These are phyloP conservation scores for Parotocinclus haroldoi DNA, from an alignment of 2,797 vertebrate genomes.

Conservation along the genomic window DNA sequence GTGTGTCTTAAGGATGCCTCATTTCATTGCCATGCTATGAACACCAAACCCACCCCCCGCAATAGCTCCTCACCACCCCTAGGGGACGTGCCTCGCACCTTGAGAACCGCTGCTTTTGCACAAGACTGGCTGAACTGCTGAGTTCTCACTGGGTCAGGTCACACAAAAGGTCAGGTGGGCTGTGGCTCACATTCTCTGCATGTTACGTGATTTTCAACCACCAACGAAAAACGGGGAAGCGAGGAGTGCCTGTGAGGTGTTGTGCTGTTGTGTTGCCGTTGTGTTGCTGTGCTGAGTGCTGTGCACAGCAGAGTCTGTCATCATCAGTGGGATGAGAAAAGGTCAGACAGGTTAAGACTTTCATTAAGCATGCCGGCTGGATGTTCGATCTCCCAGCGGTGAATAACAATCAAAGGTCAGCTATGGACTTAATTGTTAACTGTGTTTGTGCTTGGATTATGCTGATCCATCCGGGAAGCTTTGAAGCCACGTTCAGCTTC, in stretches of 20 bases:
- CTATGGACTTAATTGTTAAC: slow-evolving; percentile 7
- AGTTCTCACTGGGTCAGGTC: too few species aligned
- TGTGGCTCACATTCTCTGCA: not conserved
- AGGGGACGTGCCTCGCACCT: too few species aligned
- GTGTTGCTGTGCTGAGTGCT: not conserved
- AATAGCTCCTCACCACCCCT: too few species aligned
- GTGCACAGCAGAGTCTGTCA: slow-evolving; percentile 33
- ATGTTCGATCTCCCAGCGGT: slow-evolving; percentile 24
- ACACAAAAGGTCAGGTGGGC: too few species aligned
- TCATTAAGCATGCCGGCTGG: slow-evolving; percentile 33
- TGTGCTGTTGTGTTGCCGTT: slow-evolving; percentile 6
- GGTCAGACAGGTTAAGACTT: slow-evolving; percentile 40
- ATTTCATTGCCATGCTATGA: too few species aligned
- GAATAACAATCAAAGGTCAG: slow-evolving; percentile 33
- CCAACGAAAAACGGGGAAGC: not conserved
- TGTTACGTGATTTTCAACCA: not conserved
- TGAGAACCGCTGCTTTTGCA: too few species aligned
- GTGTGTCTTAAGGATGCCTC: too few species aligned
- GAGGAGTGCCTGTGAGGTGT: not conserved
- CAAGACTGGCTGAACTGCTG: too few species aligned
- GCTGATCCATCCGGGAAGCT: slow-evolving; percentile 3
- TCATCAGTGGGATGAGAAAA: slow-evolving; percentile 31
- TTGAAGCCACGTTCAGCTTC: not conserved
- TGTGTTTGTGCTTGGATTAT: slow-evolving; percentile 10
- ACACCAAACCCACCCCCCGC: too few species aligned